These are phyloP conservation scores for Drosophila multiciliata DNA, from an alignment of 2,888 invertebrate species.

Conservation along the genomic window DNA sequence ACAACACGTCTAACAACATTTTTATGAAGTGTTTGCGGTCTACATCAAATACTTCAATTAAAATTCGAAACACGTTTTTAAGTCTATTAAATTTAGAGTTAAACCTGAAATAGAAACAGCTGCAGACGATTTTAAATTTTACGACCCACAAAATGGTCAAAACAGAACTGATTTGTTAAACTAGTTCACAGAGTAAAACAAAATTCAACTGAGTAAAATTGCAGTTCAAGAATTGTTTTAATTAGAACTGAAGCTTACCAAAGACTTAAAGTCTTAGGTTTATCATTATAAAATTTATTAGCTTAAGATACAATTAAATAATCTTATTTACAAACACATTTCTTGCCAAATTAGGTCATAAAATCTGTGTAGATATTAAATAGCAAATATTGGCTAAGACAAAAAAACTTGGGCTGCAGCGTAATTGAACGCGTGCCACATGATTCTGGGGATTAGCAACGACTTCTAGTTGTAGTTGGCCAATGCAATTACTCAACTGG, in stretches of 20 bases:
- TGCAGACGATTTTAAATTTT: not conserved
- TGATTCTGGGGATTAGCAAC: slow-evolving; percentile 26
- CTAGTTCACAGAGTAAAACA: not conserved
- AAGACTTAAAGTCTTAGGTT: not conserved
- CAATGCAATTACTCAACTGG: slow-evolving; percentile 31
- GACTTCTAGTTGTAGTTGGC: slow-evolving; percentile 27
- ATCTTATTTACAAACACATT: not conserved
- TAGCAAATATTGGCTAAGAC: slow-evolving; percentile 30
- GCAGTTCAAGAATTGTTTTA: not conserved
- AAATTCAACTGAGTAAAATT: not conserved
- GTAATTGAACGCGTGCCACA: slow-evolving; percentile 13
- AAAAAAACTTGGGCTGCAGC: slow-evolving; percentile 3
- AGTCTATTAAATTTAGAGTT: not conserved
- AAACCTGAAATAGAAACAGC: not conserved
- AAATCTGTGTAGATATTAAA: slow-evolving; percentile 56
- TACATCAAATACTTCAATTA: not conserved
- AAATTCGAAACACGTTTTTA: not conserved
- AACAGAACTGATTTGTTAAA: not conserved
- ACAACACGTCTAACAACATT: too few relatives aligned
- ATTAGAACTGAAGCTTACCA: not conserved
- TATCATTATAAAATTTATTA: not conserved
- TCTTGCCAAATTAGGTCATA: slow-evolving; percentile 53
- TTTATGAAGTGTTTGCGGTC: not conserved
- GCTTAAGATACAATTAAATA: not conserved
- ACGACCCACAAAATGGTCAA: not conserved